Conservation (phyloP, 2,888 invertebrate species). For the Eucriotettix oculatus region DNA sequence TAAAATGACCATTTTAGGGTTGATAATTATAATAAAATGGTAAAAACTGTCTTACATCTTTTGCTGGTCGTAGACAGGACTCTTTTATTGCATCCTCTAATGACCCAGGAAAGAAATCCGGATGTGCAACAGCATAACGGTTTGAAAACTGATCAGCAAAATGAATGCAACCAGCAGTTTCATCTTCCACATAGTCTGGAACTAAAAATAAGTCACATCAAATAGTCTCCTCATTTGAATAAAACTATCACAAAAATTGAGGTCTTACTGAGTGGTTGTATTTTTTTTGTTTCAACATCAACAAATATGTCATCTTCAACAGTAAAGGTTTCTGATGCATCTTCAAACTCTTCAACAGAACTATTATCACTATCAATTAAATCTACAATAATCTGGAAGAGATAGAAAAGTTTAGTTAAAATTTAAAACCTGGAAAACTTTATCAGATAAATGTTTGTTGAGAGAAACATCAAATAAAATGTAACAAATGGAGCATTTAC, state of each 20-base stretch:
- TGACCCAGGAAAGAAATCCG: conserved; percentile 80
- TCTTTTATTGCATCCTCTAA: conserved; percentile 82
- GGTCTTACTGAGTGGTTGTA: conserved; percentile 59
- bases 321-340: conserved; percentile 63
- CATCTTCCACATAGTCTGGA: conserved; percentile 73
- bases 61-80: conserved; percentile 75
- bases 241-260: neutral
- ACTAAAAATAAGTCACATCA: conserved; percentile 36
- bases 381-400: conserved; percentile 40
- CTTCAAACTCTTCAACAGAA: conserved; percentile 73
- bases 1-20: too few species aligned
- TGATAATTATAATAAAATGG: neutral
- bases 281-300: conserved; percentile 52
- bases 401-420: too few species aligned
- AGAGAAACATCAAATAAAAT: too few species aligned
- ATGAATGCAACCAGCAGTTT: conserved; percentile 67
- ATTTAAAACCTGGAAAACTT: too few species aligned
- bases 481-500: too few species aligned
- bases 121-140: conserved; percentile 74
- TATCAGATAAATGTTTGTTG: too few species aligned
- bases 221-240: neutral
- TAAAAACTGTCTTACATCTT: conserved; percentile 46
- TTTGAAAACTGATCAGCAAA: conserved; percentile 73
- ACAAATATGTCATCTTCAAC: conserved; percentile 79
- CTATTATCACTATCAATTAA: conserved; percentile 54